phyloP scores from a whole-genome alignment of 2,797 vertebrate species.

The Leptatherina wallacei region DNA sequence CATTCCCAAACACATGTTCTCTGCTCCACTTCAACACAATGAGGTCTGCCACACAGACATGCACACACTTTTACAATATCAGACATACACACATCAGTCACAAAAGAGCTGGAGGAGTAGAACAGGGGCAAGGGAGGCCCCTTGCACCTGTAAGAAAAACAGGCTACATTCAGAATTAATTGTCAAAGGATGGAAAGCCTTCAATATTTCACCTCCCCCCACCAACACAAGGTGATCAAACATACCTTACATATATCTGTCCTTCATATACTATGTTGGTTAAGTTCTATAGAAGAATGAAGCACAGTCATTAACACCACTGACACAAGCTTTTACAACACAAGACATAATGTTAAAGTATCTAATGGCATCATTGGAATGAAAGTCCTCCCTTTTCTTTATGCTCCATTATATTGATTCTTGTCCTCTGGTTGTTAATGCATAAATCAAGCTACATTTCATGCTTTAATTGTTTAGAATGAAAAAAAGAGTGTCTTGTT shows the following conservation, averaged over 20 bases:
- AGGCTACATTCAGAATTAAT: constrained; percentile 53
- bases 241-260: constrained; percentile 47
- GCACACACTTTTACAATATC: constrained; percentile 58
- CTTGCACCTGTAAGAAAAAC: constrained; percentile 72
- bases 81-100: constrained; percentile 67
- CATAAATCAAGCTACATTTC: no score
- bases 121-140: constrained; percentile 49
- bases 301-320: constrained; percentile 30
- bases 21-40: constrained; percentile 60
- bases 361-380: constrained; percentile 11
- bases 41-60: constrained; percentile 39
- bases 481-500: background rate
- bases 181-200: constrained; percentile 58
- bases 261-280: constrained; percentile 37
- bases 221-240: constrained; percentile 40
- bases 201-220: constrained; percentile 59
- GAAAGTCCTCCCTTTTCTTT: background rate
- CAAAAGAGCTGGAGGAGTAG: constrained; percentile 58
- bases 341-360: constrained; percentile 18
- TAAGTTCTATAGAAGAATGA: constrained; percentile 20
- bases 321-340: constrained; percentile 19
- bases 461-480: no score
- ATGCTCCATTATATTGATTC: background rate
- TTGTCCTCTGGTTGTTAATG: constrained; percentile 4
- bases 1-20: constrained; percentile 55